Base-by-base conservation (phyloP, 2,113 vertebrate genomes). In the Plecturocebus donacophilus region DNA sequence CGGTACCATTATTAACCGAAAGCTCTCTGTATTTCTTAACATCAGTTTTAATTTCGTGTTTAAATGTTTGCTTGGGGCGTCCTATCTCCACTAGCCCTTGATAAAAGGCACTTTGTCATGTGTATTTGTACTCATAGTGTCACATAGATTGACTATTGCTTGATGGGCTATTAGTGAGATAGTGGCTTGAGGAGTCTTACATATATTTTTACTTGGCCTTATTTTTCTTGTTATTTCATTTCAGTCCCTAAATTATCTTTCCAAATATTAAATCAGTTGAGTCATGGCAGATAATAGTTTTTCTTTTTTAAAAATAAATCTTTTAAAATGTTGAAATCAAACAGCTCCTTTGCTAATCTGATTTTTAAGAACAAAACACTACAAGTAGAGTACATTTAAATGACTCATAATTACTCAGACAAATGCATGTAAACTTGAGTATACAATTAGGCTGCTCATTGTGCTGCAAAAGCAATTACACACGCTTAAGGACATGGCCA, bases 371-470 rank as follows among this genome's bases (percentile, higher is more conserved):
- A 95, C 61, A 97, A 97, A 98, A 71, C 76, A 87, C 93, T 92
- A 66, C 91, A 98, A 98, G 90, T 38, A 93, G 87, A 89, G 42
- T 88, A 40, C 61, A 86, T 98, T 97, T 96, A 97, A 96, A 56
- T 98, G 91, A 98, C 92, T 96, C 97, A 94, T 94, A 97, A 91
- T 98, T 97, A 89, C 97, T 98, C 94, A 97, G 89, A 19, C 94
- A 97, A 97, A 94, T 98, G 92, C 97, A 81, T 97, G 96, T 98
- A 98, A 98, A 97, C 88, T 93, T 97, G 95, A 88, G 66, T 97
- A 1, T 97, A 73, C 97, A 98, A 80, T 98, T 98, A 98, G 98
- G 75, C 95, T 97, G 91, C 97, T 98, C 98, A 98, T 98, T 98
- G 96, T 40, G 84, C 97, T 98, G 96, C 98, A 97, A 94, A 98